These are phyloP conservation scores for Calcarius ornatus DNA, from an alignment of 2,113 vertebrate species.

Conservation along the genomic window DNA sequence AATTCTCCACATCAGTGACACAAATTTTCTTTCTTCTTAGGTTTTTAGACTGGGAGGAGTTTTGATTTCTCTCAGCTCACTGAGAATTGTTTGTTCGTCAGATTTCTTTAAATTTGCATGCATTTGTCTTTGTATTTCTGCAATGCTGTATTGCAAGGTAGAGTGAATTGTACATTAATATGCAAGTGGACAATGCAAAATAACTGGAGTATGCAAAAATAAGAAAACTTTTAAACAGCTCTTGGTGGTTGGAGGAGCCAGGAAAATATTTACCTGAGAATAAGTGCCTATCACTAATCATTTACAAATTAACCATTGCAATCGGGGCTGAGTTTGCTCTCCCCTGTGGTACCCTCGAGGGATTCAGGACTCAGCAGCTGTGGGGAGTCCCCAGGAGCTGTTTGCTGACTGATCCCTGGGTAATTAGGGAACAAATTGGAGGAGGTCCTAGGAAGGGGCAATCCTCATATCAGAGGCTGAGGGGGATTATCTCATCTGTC, in stretches of 20 bases:
- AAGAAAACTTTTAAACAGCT: not conserved
- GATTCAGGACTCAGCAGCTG: not conserved
- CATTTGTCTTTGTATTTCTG: not conserved
- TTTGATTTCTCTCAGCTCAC: not conserved
- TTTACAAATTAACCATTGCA: not conserved
- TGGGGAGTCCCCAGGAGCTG: not conserved
- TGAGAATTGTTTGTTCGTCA: not conserved
- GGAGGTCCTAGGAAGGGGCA: not conserved
- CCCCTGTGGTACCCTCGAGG: not conserved
- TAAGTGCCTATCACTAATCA: not conserved
- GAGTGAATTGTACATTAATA: not conserved
- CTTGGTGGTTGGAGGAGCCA: not conserved
- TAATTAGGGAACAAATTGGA: not conserved
- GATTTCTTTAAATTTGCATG: not conserved
- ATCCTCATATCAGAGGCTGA: not conserved
- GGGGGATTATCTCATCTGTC: not conserved
- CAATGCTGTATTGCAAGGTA: not conserved
- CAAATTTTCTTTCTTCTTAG: not conserved
- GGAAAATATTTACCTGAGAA: not conserved
- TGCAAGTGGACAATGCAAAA: not conserved
- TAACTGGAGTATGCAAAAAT: not conserved
- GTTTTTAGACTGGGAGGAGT: not conserved
- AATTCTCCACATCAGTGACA: not conserved
- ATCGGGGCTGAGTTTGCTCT: not conserved
- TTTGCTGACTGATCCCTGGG: not conserved